Evolutionary conservation across 2,113 vertebrate genomes (phyloP).

Genomic region (Daphoenositta chrysoptera): DNA sequence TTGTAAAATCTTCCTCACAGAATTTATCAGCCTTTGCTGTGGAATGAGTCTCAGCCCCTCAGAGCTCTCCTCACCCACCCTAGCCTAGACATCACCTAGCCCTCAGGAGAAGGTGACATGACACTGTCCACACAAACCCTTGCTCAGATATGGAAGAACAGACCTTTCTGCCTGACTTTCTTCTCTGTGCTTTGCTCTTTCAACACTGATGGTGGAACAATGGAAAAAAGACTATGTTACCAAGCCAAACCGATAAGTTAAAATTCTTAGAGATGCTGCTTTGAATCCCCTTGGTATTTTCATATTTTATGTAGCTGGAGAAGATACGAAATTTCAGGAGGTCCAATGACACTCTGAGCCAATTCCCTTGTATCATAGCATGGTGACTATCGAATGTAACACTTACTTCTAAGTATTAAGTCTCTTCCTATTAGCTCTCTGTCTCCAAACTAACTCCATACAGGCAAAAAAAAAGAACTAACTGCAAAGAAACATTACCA

Average conservation of each 20-base stretch:
- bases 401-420: background rate
- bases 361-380: background rate
- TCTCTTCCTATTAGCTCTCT: background rate
- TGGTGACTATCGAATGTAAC: fast-evolving
- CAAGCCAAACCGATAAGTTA: fast-evolving
- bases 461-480: background rate
- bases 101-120: background rate
- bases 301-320: background rate
- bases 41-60: background rate
- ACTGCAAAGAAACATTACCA: background rate
- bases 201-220: background rate
- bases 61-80: background rate
- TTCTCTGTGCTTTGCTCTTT: background rate
- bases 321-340: background rate
- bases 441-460: background rate
- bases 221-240: background rate
- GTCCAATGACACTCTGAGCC: background rate
- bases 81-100: background rate
- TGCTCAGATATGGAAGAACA: background rate
- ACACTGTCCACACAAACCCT: background rate
- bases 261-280: background rate
- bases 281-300: background rate
- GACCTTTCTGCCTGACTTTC: background rate
- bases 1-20: background rate
- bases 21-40: background rate